Base-by-base conservation (phyloP, 2,113 vertebrate species). In the Bos indicus region DNA sequence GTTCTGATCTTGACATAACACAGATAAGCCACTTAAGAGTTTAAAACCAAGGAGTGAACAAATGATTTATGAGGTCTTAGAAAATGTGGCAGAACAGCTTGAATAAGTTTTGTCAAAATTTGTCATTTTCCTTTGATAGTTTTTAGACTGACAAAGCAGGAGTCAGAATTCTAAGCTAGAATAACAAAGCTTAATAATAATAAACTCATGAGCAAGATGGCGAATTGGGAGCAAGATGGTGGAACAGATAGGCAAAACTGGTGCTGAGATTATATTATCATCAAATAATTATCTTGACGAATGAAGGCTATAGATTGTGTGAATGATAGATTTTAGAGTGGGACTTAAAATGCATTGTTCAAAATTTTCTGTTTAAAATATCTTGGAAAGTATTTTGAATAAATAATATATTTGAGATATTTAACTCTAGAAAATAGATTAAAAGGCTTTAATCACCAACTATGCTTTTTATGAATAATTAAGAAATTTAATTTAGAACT, bases 91-190 rank as follows among this genome's bases (percentile, higher is more conserved):
- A 60, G 62, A 60, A 71, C 23, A 95, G 30, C 52, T 87, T 59
- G 71, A 56, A 51, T 54, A 92, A 93, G 82, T 87, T 97, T 97
- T 87, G 57, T 94, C 78, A 87, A 89, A 96, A 91, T 88, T 71
- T 80, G 46, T 96, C 93, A 83, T 84, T 91, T 95, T 57, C 33
- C 78, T 83, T 91, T 36, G 43, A 56, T 46, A 56, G 25, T 33
- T 94, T 92, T 91, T 91, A 94, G 78, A 64, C 19, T 88, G 89
- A 74, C 83, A 96, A 80, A 93, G 14, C 51, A 64, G 86, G 17
- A 91, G 28, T 26, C n/a, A 84, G 40, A 4, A 80, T 52, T 93
- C 6, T 62, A 86, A 93, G 48, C 33, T 57, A 56, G 30, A 43
- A 83, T 5, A 36, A 16, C 33, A 60, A 51, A 88, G 19, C 36